phyloP scores from a whole-genome alignment of 2,888 invertebrate species.

The Cepaea hortensis region DNA sequence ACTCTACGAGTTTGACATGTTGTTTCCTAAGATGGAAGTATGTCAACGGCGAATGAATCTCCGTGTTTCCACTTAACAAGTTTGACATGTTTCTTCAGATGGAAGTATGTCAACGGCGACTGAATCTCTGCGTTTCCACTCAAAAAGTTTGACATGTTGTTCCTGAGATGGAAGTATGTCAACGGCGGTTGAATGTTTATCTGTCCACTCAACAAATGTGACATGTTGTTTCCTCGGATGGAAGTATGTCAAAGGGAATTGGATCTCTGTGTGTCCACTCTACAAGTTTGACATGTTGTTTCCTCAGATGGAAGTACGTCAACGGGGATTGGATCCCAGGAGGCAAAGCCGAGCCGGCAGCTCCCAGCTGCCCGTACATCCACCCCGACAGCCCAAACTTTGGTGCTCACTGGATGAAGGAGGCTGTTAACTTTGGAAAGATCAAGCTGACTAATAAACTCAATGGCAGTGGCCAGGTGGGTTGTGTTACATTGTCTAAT shows the following conservation, averaged over 20 bases:
- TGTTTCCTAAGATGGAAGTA: slow-evolving; percentile 86
- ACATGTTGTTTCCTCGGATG: no score
- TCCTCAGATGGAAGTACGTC: slow-evolving; percentile 89
- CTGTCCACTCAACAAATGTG: no score
- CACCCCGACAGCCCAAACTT: slow-evolving; percentile 78
- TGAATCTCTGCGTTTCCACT: slow-evolving; percentile 89
- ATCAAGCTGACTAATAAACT: slow-evolving; percentile 78
- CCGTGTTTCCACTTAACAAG: slow-evolving; percentile 75
- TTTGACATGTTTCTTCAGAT: slow-evolving; percentile 73
- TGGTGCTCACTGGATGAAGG: slow-evolving; percentile 78
- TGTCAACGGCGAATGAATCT: slow-evolving; percentile 97
- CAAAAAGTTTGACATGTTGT: background rate
- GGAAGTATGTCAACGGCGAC: slow-evolving; percentile 98
- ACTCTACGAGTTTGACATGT: background rate
- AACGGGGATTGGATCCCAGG: slow-evolving; percentile 97
- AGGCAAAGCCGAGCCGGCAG: slow-evolving; percentile 95
- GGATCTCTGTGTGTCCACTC: background rate
- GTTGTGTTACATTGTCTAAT: background rate
- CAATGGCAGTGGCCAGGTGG: slow-evolving; percentile 91
- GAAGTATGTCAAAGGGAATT: no score
- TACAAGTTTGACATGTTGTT: background rate
- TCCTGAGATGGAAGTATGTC: slow-evolving; percentile 89
- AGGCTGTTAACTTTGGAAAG: slow-evolving; percentile 77
- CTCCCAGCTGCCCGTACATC: slow-evolving; percentile 88
- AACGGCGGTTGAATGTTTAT: slow-evolving; percentile 95